A percentile compares a stretch with the other conserved stretches of the same genome.
Evolutionary conservation across 64 coral and sea anemone genomes (phyloP).

Genomic region (Pocillopora verrucosa): DNA sequence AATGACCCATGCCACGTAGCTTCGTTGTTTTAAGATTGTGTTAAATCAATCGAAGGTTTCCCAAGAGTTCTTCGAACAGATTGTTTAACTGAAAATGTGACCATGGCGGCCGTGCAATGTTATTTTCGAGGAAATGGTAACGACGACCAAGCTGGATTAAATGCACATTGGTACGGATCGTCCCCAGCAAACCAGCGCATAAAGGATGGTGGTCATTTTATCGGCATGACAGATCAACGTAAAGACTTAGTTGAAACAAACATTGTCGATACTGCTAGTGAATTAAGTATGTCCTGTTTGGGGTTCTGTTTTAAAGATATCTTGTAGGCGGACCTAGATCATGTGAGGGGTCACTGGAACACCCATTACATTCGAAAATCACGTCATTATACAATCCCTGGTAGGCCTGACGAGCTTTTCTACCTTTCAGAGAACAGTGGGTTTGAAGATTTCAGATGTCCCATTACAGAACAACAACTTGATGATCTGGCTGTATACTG

Average conservation of each 20-base stretch:
- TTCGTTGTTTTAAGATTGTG: conserved; percentile 43
- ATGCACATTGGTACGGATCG: conserved; percentile 43
- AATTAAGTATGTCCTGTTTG: background rate
- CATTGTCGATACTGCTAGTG: conserved; percentile 12
- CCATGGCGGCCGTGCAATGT: conserved; percentile 53
- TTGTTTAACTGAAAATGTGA: conserved; percentile 42
- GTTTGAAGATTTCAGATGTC: conserved; percentile 41
- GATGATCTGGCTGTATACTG: conserved; percentile 26
- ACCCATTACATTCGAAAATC: conserved; percentile 35
- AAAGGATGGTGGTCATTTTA: conserved; percentile 57
- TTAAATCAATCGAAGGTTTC: conserved; percentile 31
- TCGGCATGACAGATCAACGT: conserved; percentile 44
- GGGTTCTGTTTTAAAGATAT: conserved; percentile 36
- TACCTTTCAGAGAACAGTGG: conserved; percentile 55
- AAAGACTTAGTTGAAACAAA: conserved; percentile 42
- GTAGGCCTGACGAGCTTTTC: conserved; percentile 52
- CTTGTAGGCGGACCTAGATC: conserved; percentile 20
- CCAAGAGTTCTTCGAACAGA: conserved; percentile 42
- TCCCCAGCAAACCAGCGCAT: conserved; percentile 34
- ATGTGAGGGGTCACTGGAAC: conserved; percentile 46
- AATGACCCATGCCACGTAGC: conserved; percentile 41
- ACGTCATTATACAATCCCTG: conserved; percentile 39
- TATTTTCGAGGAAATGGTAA: conserved; percentile 40
- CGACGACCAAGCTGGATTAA: conserved; percentile 19
- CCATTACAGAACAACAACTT: conserved; percentile 18